These are phyloP conservation scores for Neoseiulus cucumeris DNA, from an alignment of 1,140 invertebrate genomes.

Conservation along the genomic window DNA sequence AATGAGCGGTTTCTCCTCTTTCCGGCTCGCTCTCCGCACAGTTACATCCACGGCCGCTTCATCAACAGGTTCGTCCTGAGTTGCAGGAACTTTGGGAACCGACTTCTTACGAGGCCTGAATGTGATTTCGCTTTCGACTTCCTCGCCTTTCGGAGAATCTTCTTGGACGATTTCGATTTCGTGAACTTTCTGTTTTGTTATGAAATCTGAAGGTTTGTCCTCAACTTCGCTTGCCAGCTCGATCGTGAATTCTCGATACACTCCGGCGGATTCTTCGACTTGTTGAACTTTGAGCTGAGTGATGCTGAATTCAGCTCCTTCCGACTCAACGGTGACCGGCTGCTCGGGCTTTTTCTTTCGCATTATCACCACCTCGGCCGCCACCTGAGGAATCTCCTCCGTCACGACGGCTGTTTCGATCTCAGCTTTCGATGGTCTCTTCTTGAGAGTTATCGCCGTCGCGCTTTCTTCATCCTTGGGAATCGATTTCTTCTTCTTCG, in stretches of 20 bases:
- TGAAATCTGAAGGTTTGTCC: not conserved
- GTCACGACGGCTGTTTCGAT: not conserved
- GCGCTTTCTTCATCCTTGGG: constrained; percentile 5
- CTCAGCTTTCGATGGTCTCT: not conserved
- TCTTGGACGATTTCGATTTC: not conserved
- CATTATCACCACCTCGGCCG: not conserved
- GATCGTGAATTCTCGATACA: not conserved
- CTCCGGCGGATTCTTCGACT: not conserved
- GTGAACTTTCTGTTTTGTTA: not conserved
- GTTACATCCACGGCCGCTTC: not conserved
- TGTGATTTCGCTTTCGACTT: not conserved
- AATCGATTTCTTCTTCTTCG: not conserved
- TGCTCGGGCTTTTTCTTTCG: not conserved
- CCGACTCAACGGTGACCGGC: not conserved
- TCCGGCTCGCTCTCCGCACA: not conserved
- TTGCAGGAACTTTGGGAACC: constrained; percentile 1
- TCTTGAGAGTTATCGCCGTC: not conserved
- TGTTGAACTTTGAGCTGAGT: not conserved
- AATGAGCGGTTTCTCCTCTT: not conserved
- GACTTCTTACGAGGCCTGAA: constrained; percentile 10
- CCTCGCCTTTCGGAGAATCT: not conserved
- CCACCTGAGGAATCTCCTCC: not conserved
- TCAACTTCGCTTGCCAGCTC: not conserved
- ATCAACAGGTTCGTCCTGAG: not conserved
- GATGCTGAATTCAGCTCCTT: not conserved